Evolutionary conservation across 2,797 vertebrate species (phyloP).

Genomic region (Aulostomus chinensis): DNA sequence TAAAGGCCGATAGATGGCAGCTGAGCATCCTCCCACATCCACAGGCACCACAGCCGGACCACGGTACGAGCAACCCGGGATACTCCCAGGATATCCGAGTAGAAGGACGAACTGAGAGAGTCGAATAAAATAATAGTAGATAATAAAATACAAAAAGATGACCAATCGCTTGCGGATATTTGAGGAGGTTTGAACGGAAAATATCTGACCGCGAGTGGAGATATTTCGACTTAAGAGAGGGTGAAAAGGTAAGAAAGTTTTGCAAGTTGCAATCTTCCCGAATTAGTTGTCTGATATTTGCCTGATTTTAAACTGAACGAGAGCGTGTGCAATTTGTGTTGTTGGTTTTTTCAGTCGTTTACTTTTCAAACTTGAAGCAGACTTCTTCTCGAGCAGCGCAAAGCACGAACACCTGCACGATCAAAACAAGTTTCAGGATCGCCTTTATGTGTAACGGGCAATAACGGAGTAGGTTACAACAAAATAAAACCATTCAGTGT

Average conservation of each 20-base stretch:
- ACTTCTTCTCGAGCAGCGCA: too few species aligned
- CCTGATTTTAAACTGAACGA: too few species aligned
- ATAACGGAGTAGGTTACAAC: too few species aligned
- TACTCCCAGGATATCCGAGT: conserved; percentile 10
- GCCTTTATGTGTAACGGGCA: too few species aligned
- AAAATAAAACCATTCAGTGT: too few species aligned
- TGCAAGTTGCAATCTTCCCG: neutral
- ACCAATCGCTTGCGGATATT: conserved; percentile 46
- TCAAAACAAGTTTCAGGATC: too few species aligned
- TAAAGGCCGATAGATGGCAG: conserved; percentile 90
- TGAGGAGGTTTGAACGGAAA: conserved; percentile 25
- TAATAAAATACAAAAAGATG: conserved; percentile 10
- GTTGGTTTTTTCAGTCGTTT: too few species aligned
- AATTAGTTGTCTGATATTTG: too few species aligned
- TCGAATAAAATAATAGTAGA: neutral
- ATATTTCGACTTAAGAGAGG: conserved; percentile 32
- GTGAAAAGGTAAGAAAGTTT: conserved; percentile 54
- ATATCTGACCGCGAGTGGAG: conserved; percentile 17
- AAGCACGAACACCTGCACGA: too few species aligned
- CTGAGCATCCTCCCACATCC: conserved; percentile 49
- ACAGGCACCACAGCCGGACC: conserved; percentile 4
- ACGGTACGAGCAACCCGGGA: conserved; percentile 28
- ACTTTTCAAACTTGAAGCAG: too few species aligned
- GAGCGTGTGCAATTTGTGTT: too few species aligned
- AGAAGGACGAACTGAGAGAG: neutral